Evolutionary conservation across 2,113 vertebrate genomes (phyloP).

Genomic region (Tragelaphus buxtoni): DNA sequence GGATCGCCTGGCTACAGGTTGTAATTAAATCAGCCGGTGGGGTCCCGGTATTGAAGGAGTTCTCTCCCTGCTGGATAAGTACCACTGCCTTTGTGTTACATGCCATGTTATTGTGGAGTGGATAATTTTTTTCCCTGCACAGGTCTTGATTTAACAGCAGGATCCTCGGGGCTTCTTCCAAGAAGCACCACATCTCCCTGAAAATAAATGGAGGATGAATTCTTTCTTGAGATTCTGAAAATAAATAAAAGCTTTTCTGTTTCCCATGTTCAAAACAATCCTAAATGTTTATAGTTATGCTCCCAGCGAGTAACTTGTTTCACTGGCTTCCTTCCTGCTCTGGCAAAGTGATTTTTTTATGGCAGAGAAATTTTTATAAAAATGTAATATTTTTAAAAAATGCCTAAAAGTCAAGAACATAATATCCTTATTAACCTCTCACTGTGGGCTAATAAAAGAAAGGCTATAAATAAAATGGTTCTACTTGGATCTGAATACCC

Average conservation of each 20-base stretch:
- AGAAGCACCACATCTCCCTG: background rate
- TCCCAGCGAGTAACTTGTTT: background rate
- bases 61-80: background rate
- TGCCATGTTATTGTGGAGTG: background rate
- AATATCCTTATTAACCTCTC: background rate
- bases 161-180: constrained; percentile 48
- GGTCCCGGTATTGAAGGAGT: background rate
- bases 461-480: background rate
- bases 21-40: constrained; percentile 43
- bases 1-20: background rate
- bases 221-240: constrained; percentile 24
- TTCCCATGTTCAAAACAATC: constrained; percentile 18
- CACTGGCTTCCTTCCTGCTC: constrained; percentile 10
- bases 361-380: background rate
- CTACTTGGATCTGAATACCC: background rate
- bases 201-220: constrained; percentile 37
- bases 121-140: background rate
- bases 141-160: constrained; percentile 45
- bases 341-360: background rate
- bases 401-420: background rate
- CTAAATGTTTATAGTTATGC: background rate
- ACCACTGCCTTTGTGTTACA: constrained; percentile 13
- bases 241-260: constrained; percentile 35
- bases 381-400: background rate
- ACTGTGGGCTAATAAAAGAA: background rate